phyloP scores from a whole-genome alignment of 2,888 invertebrate species.

The Papilio elwesi region DNA sequence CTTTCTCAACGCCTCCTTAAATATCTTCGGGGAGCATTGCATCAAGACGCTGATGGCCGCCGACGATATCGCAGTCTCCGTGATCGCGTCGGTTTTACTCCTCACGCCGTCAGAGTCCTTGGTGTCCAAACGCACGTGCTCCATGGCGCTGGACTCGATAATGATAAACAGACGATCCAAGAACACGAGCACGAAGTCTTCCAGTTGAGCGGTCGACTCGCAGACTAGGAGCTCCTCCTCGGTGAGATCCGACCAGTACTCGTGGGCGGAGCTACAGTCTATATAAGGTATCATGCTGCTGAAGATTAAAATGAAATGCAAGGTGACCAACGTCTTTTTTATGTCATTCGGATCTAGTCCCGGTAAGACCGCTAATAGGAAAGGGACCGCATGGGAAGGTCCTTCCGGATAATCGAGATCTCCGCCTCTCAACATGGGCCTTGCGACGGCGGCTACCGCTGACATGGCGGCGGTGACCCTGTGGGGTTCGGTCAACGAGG shows the following conservation, averaged over 20 bases:
- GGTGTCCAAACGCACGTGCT: constrained; percentile 87
- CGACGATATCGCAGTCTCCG: constrained; percentile 88
- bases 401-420: constrained; percentile 88
- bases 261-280: constrained; percentile 91
- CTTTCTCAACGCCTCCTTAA: constrained; percentile 88
- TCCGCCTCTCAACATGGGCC: constrained; percentile 85
- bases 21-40: constrained; percentile 88
- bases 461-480: constrained; percentile 89
- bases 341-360: constrained; percentile 96
- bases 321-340: constrained; percentile 88
- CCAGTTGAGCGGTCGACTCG: constrained; percentile 92
- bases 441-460: constrained; percentile 87
- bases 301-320: constrained; percentile 91
- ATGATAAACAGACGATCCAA: constrained; percentile 90
- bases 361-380: constrained; percentile 91
- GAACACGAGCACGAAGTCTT: constrained; percentile 94
- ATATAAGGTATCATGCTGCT: constrained; percentile 91
- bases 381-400: constrained; percentile 91
- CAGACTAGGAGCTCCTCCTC: constrained; percentile 91
- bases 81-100: constrained; percentile 88
- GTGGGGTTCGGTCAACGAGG: constrained; percentile 95
- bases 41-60: constrained; percentile 88
- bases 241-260: constrained; percentile 87
- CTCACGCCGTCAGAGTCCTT: constrained; percentile 84
- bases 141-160: constrained; percentile 88